Evolutionary conservation across 2,888 invertebrate species (phyloP), one percentile per base, ranked within the genome.

Genomic region (Pandemis heparana): DNA sequence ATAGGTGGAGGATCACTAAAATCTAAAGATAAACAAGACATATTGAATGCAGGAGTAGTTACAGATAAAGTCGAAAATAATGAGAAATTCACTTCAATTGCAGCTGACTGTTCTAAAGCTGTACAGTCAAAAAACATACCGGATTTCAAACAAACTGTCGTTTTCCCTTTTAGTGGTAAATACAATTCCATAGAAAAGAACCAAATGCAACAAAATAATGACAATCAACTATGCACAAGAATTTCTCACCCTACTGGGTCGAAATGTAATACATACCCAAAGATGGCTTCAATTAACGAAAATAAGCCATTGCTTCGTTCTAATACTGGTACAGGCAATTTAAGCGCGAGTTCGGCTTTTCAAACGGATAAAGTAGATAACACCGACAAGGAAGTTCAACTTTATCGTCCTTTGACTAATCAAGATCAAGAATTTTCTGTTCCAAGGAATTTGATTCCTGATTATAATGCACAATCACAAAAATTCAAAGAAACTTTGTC

Each of bases 91-190:
- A 89, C 90, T n/a, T 87, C 82, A 65, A 77, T 88, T 63, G 74
- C 77, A 59, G 87, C 86, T 70, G 89, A 88, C 71, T 89, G 87
- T 75, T 85, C 87, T 16, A 92, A 88, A 85, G 87, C 84, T 60
- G 84, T 87, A 12, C 92, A 91, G 74, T 87, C 83, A 38, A 77
- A 78, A 73, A 75, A 46, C 7, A 2, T n/a, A 38, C 7, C 38
- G 3, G 60, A 60, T 60, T n/a, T 60, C 38, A 60, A 60, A 32
- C 3, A 60, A 38, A n/a, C 38, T 63, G 46, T 46, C 5, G 14
- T 41, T 32, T 7, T 23, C 8, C 8, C 46, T 46, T 63, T 14
- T 23, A 53, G 53, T 18, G 14, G 23, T 23, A 46, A 63, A 32
- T 23, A 56, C 23, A 56, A 18, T 23, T 12, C 23, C 10, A 10